Evolutionary conservation across 2,888 invertebrate genomes (phyloP), one percentile per base, ranked within the genome.

Genomic region (Protophormia terraenovae): DNA sequence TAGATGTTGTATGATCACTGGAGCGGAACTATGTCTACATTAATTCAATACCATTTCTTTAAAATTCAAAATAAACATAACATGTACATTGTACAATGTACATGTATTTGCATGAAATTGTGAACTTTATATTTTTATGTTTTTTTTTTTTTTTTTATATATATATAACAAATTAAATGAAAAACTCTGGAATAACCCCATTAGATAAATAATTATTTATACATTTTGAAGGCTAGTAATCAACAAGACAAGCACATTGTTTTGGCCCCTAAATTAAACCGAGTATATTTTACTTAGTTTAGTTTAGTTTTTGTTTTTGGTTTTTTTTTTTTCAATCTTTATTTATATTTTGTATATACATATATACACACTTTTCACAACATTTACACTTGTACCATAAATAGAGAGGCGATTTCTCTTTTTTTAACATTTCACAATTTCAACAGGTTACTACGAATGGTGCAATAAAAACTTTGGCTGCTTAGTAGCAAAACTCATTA

Each of bases 371-470:
- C 19, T 62, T 75, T 75, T 62, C 50, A 60, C 19, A 78, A 71
- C 27, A 41, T 41, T 79, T 53, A 47, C 32, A 62, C 29, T 53
- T 14, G 71, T 41, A 12, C 72, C 53, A 72, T 72, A 64, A 79
- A 55, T 72, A 62, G 45, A 55, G 22, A 45, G 62, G 1, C 41
- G 72, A 79, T 79, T 72, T 79, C 72, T 79, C 79, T 72, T 79
- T 73, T 79, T 72, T n/a, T 79, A 45, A 66, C 24, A 79, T 72
- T 72, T 72, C 55, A 72, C 79, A 72, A 69, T 60, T 35, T 55
- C 19, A 60, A 50, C 77, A 78, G 45, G 47, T 77, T 47, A 35
- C 6, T 41, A 32, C 29, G 19, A 12, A 38, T 79, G 19, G 50
- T 58, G 16, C n/a, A 47, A 45, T 19, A 47, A 50, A 14, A 12